phyloP scores from a whole-genome alignment of 2,888 invertebrate genomes.

The Stenodema calcarata region DNA sequence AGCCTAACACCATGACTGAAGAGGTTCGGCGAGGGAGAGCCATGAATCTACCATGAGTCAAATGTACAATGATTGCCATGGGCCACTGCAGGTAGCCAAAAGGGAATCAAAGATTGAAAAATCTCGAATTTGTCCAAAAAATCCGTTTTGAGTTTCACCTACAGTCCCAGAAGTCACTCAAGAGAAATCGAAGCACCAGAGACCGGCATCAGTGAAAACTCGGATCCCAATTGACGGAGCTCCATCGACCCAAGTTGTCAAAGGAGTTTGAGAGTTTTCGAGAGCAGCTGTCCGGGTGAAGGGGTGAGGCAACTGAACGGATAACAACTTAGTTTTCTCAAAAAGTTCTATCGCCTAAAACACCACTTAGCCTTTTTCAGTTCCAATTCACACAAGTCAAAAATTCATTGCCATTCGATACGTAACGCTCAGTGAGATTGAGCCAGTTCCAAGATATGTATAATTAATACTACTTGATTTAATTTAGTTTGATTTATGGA shows the following conservation, averaged over 20 bases:
- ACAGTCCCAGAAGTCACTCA: too few relatives aligned
- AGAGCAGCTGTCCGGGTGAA: not conserved
- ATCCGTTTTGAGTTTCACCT: too few relatives aligned
- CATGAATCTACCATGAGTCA: too few relatives aligned
- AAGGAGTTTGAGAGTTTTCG: not conserved
- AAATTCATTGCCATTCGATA: not conserved
- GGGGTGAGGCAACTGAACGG: not conserved
- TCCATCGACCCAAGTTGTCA: not conserved
- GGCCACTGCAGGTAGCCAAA: too few relatives aligned
- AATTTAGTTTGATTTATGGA: too few relatives aligned
- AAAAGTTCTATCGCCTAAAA: not conserved
- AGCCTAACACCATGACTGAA: too few relatives aligned
- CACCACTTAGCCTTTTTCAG: not conserved
- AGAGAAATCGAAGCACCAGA: not conserved
- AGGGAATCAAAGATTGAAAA: too few relatives aligned
- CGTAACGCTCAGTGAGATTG: not conserved
- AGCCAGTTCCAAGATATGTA: not conserved
- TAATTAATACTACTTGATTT: too few relatives aligned
- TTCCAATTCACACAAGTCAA: not conserved
- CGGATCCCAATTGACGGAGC: not conserved
- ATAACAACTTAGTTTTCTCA: not conserved
- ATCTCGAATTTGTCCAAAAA: too few relatives aligned
- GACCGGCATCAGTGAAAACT: not conserved
- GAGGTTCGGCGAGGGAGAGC: too few relatives aligned
- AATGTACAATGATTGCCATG: too few relatives aligned